Base-by-base conservation (phyloP, 2,888 invertebrate species). In the Geophilus truncorum region DNA sequence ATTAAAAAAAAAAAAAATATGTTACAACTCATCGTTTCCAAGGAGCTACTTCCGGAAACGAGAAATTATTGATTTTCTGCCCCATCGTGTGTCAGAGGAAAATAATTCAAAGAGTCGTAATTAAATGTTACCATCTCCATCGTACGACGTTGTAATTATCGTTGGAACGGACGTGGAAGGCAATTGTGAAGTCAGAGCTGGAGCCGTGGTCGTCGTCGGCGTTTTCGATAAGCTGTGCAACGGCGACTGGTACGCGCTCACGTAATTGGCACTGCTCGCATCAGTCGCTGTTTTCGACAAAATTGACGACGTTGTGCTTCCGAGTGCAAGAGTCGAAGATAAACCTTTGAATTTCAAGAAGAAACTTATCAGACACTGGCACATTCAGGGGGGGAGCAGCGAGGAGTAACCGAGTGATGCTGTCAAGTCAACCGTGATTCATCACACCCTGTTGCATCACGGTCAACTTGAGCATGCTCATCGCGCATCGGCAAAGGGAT, bases 101-200 rank as follows among this genome's bases (percentile, higher is more conserved):
- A n/a, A n/a, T n/a, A n/a, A n/a, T n/a, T n/a, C n/a, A n/a, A n/a
- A n/a, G n/a, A n/a, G n/a, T n/a, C n/a, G n/a, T n/a, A 32, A 4
- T 32, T 32, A 32, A 6, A 32, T 21, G 12, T 40, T 77, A 75
- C 81, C 81, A 25, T 80, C 81, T 30, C 51, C 32, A 9, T 75
- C 45, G 15, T 3, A 25, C n/a, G 62, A 40, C n/a, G 81, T 80
- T 30, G 81, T 81, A 9, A 81, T 78, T 15, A 81, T 81, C 12
- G 81, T 80, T 4, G 81, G 81, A 6, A 77, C 34, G 77, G 77
- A 34, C 30, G 77, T 77, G 30, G 77, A 77, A 23, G 77, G 34
- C 30, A 36, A 34, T n/a, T 30, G n/a, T 28, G 34, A 18, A 1
- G 34, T 77, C 45, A 45, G 18, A 34, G 75, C 75, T 75, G 18